Base-by-base conservation (phyloP, 92 coral and sea anemone genomes). In the Virgularia gustaviana region DNA sequence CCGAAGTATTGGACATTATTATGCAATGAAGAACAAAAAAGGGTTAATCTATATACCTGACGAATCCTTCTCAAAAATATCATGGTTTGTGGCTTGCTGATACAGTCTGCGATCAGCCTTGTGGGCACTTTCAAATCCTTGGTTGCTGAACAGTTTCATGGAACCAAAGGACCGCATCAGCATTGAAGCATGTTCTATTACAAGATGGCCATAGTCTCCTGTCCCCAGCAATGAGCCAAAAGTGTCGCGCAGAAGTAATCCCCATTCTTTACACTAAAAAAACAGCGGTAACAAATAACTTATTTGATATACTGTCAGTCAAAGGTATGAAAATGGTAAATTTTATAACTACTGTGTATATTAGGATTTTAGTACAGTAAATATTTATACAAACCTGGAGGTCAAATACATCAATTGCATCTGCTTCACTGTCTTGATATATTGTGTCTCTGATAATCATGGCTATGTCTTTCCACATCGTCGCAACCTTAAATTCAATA, bases 191-290 rank as follows among this genome's bases (percentile, higher is more conserved):
- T 58, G 65, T 58, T 58, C 65, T 1, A 62, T 62, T 4, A 62
- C 70, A 7, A 62, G 70, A 13, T 62, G 70, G 24, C 70, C 70
- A 32, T 62, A 37, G 18, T 62, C 70, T 8, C 49, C 19, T 23
- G 38, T 58, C 12, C 65, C 49, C 35, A 62, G 70, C 2, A 62
- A 49, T 37, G 39, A 4, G 9, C 70, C 45, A 62, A 62, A 62
- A 11, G 49, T 62, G 38, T 62, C 70, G 2, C 70, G 16, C 0
- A 62, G 49, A 8, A 16, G 24, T 2, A 62, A 37, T 9, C 70
- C 70, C 70, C 70, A 62, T 35, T 62, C 70, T 20, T 62, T 62
- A 36, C 70, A 62, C 70, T 62, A 23, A n/a, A n/a, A n/a, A n/a
- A n/a, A n/a, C n/a, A n/a, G n/a, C n/a, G n/a, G n/a, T n/a, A n/a